Conservation (phyloP, 1,140 invertebrate genomes). For the Oryzaephilus surinamensis region DNA sequence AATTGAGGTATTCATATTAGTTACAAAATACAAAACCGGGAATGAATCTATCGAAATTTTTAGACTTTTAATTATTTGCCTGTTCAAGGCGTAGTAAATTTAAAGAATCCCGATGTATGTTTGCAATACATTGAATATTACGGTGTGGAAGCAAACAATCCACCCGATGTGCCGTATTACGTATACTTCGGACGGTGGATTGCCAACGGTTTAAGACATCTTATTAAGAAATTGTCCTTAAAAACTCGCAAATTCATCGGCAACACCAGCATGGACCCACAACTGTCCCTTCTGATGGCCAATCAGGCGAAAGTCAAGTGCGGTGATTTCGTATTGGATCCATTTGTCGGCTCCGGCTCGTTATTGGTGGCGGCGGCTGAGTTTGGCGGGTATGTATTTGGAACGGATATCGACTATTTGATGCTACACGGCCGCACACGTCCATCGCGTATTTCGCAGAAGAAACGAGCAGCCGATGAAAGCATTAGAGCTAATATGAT, state of each 20-base stretch:
- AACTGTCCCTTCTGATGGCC: slow-evolving; percentile 84
- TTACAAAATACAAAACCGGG: slow-evolving; percentile 4
- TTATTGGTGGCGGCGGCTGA: slow-evolving; percentile 82
- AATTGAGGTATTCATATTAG: slow-evolving; percentile 68
- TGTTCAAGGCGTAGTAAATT: slow-evolving; percentile 64
- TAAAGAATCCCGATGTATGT: slow-evolving; percentile 71
- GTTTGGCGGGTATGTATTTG: slow-evolving; percentile 83
- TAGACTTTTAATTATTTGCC: slow-evolving; percentile 73
- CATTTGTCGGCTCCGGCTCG: slow-evolving; percentile 92
- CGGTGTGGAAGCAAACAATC: slow-evolving; percentile 62
- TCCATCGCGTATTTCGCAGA: slow-evolving; percentile 65
- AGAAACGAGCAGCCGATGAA: slow-evolving; percentile 69
- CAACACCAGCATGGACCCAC: slow-evolving; percentile 95
- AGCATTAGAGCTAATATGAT: slow-evolving; percentile 73
- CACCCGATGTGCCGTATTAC: slow-evolving; percentile 59
- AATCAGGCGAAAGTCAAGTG: slow-evolving; percentile 74
- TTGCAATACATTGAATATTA: slow-evolving; percentile 83
- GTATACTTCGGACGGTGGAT: slow-evolving; percentile 81
- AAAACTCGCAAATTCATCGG: slow-evolving; percentile 91
- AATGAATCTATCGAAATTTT: slow-evolving; percentile 11
- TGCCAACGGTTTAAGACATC: slow-evolving; percentile 67
- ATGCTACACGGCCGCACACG: slow-evolving; percentile 82
- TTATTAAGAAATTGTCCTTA: slow-evolving; percentile 68
- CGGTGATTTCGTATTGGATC: slow-evolving; percentile 77
- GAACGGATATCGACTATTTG: slow-evolving; percentile 88